Base-by-base conservation (phyloP, 2,888 invertebrate genomes). In the Idaea straminata region DNA sequence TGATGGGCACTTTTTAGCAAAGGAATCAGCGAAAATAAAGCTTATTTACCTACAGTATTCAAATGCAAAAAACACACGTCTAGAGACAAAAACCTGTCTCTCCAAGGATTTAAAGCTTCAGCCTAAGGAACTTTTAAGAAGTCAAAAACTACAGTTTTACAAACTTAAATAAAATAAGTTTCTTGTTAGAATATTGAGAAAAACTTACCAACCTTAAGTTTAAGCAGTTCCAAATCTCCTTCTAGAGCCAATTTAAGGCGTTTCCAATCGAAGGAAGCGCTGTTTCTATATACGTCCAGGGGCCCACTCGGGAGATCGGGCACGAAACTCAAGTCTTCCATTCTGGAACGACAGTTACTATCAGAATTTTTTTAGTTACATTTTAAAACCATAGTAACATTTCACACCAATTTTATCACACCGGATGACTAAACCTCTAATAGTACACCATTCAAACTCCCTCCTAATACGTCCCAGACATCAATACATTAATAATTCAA, bases 181-280 rank as follows among this genome's bases (percentile, higher is more conserved):
- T 47, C 47, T 47, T 15, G 58, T 16, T 59, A 16, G 16, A 59
- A 59, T 59, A 59, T 59, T 59, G 58, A 15, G 58, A 4, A 15
- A 59, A 15, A 15, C 15, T 88, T 85, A 98, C 47, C 47, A 47
- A 47, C 98, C 95, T 98, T 97, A 68, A 96, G 94, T 82, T 94
- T 94, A 47, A 98, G 85, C 69, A 94, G 90, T 62, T 96, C 95
- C 64, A 92, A 84, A 78, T 96, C 95, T 72, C 96, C 96, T 83
- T 98, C 97, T 68, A 98, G 91, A 64, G 96, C 94, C 60, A 97
- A 82, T 82, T 96, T 96, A 86, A 99, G 93, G 70, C 94, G 94
- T 86, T 97, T 98, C 97, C 98, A 98, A 83, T 97, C 95, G 79
- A 98, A 98, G 15, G 95, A 95, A 0, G 97, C 96, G 72, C 94